These are phyloP conservation scores for Strix aluco DNA, from an alignment of 2,113 vertebrate genomes.

Conservation along the genomic window DNA sequence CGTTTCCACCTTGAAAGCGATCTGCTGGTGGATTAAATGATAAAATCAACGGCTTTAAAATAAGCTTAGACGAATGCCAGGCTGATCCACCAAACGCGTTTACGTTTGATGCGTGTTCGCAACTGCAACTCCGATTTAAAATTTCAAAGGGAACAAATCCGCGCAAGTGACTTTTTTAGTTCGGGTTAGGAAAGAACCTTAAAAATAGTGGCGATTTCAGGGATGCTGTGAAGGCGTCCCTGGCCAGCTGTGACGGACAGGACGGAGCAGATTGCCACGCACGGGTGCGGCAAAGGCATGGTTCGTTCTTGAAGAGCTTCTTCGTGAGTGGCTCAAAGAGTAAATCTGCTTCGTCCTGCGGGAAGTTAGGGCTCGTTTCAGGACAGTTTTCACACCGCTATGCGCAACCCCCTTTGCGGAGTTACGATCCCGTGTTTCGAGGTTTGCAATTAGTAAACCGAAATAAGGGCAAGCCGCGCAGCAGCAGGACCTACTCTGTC, in stretches of 20 bases:
- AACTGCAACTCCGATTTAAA: neutral
- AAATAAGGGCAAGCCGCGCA: neutral
- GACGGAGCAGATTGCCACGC: neutral
- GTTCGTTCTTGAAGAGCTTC: neutral
- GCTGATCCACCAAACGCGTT: neutral
- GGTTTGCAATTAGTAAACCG: neutral
- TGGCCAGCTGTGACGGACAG: neutral
- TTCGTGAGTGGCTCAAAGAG: neutral
- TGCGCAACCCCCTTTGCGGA: neutral
- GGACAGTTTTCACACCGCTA: neutral
- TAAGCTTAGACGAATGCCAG: constrained; percentile 13
- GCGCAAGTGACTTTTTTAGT: neutral
- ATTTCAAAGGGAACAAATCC: neutral
- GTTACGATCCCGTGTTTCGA: neutral
- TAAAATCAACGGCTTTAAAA: constrained; percentile 50
- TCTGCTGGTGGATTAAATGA: constrained; percentile 37
- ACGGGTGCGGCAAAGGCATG: neutral
- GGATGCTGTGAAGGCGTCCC: neutral
- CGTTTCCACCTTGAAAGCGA: constrained; percentile 33
- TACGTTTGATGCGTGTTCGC: neutral
- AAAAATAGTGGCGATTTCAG: neutral
- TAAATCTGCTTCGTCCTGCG: neutral
- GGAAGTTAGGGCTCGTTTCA: neutral
- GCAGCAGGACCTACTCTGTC: neutral
- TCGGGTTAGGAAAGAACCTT: neutral